Evolutionary conservation across 2,888 invertebrate genomes (phyloP).

Genomic region (Perithous albicinctus): DNA sequence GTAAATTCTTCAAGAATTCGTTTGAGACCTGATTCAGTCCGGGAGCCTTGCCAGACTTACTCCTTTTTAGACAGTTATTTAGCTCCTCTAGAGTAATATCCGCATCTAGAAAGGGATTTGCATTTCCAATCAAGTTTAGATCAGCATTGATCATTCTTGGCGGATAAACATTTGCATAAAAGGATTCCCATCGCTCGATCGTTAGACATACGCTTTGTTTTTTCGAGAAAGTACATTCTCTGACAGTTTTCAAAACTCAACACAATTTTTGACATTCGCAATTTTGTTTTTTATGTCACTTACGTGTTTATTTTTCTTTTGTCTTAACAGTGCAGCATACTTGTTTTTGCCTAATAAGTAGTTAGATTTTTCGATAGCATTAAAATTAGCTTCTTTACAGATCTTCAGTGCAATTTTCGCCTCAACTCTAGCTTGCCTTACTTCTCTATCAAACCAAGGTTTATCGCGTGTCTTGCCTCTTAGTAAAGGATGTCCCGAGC

Average conservation of each 20-base stretch:
- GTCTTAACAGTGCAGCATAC: neutral
- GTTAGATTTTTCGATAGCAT: neutral
- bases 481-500: neutral
- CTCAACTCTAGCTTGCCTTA: neutral
- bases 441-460: neutral
- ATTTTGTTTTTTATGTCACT: neutral
- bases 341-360: neutral
- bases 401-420: neutral
- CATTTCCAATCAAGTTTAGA: neutral
- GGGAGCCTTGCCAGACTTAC: slow-evolving; percentile 55
- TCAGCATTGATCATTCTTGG: neutral
- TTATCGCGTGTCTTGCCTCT: neutral
- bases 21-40: slow-evolving; percentile 55
- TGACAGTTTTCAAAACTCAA: neutral
- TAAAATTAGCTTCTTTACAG: neutral
- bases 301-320: neutral
- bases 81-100: neutral
- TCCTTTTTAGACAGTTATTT: slow-evolving; percentile 6
- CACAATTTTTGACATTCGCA: neutral
- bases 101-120: neutral
- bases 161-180: neutral
- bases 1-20: slow-evolving; percentile 38
- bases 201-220: neutral
- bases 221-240: neutral
- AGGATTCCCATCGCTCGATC: neutral